phyloP scores from a whole-genome alignment of 2,113 vertebrate genomes.

The Vanacampus margaritifer region DNA sequence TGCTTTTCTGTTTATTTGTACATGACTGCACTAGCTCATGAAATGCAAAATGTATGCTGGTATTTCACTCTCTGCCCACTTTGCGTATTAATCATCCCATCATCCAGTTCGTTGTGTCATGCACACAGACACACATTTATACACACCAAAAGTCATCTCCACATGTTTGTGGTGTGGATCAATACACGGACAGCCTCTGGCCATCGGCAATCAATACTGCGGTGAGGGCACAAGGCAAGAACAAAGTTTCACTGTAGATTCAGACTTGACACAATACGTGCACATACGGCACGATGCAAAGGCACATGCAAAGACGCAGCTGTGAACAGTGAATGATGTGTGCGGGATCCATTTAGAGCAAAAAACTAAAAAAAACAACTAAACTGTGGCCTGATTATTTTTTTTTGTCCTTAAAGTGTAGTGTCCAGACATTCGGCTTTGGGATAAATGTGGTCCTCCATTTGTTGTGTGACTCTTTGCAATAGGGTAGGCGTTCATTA shows the following conservation, averaged over 20 bases:
- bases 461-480: not conserved
- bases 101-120: constrained; percentile 17
- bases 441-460: not conserved
- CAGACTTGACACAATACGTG: constrained; percentile 7
- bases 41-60: constrained; percentile 43
- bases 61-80: constrained; percentile 36
- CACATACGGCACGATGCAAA: constrained; percentile 5
- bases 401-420: no score
- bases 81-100: constrained; percentile 52
- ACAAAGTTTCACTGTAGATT: constrained; percentile 35
- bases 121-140: constrained; percentile 15
- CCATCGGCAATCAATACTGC: constrained; percentile 59
- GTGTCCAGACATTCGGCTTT: no score
- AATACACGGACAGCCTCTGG: constrained; percentile 55
- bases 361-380: no score
- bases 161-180: constrained; percentile 62
- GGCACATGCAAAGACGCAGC: constrained; percentile 17
- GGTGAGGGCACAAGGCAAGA: constrained; percentile 49
- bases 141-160: constrained; percentile 54
- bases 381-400: no score
- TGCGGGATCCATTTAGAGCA: no score
- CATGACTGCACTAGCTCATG: constrained; percentile 44
- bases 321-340: constrained; percentile 27
- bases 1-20: constrained; percentile 48
- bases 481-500: not conserved